Evolutionary conservation across 1,140 invertebrate genomes (phyloP), one percentile per base, ranked within the genome.

Genomic region (Euura lappo): DNA sequence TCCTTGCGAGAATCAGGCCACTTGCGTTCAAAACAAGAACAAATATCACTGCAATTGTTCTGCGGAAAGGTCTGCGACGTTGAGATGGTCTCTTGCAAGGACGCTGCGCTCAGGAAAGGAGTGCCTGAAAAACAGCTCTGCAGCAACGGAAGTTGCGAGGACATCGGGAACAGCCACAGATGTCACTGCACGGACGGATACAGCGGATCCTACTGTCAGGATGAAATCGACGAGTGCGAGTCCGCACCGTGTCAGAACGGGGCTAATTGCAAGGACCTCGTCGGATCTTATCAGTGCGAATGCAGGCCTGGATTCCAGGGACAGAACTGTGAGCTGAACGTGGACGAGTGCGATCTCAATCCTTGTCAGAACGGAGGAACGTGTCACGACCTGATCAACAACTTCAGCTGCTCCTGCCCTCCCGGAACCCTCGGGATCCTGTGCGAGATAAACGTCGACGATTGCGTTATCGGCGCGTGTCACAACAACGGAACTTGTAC

Each of bases 401-500:
- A 90, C 71, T 98, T 96, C 81, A 93, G 92, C 7, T 99, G 97
- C 83, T 96, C 96, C 0, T 99, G 97, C 85, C 96, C 96, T 0
- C 93, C 96, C 8, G 97, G 94, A 6, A 98, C 96, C 6, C 81
- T 95, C 3, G 97, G 97, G 6, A 93, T 94, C 67, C 92, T 98
- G 8, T 98, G 97, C 83, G 96, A 98, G 80, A 93, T 97, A 60
- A 97, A 98, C 80, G 91, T 94, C 1, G 93, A 98, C 74, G 97
- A 99, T 79, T 99, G 98, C 81, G 91, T 91, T 8, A 89, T 92
- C 6, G 93, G 94, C 51, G 93, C 98, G 0, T 99, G 98, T 81
- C 95, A 98, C 78, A 99, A 99, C 84, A 98, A 97, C 70, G 98
- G 97, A 2, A 97, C 94, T 0, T 99, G 98, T 81, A 91, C 94